Evolutionary conservation across 2,888 invertebrate species (phyloP).

Genomic region (Petrophora chlorosata): DNA sequence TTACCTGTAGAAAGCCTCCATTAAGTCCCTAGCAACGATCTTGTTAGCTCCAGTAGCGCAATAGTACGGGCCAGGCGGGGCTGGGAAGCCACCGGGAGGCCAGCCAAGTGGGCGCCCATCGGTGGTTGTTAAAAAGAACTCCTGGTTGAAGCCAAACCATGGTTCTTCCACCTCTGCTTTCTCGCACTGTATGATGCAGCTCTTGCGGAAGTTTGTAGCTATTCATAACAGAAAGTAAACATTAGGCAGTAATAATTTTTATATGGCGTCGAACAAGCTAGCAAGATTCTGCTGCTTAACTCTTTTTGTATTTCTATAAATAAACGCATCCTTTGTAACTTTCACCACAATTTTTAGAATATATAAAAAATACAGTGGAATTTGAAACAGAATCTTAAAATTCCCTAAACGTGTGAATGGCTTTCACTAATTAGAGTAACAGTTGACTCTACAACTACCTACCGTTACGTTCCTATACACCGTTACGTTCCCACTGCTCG

Average conservation of each 20-base stretch:
- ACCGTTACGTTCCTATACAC: too few species aligned
- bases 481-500: too few species aligned
- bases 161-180: conserved; percentile 85
- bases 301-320: too few species aligned
- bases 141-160: conserved; percentile 90
- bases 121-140: conserved; percentile 68
- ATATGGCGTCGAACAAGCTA: too few species aligned
- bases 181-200: conserved; percentile 78
- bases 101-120: conserved; percentile 88
- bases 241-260: background rate
- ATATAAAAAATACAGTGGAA: too few species aligned
- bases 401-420: too few species aligned
- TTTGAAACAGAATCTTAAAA: too few species aligned
- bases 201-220: conserved; percentile 69
- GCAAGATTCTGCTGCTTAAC: too few species aligned
- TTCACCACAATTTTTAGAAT: too few species aligned
- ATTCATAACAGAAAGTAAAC: conserved; percentile 10
- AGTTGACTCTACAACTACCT: too few species aligned
- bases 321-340: too few species aligned
- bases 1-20: conserved; percentile 88
- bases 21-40: conserved; percentile 91
- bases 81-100: conserved; percentile 88
- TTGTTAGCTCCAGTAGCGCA: conserved; percentile 92
- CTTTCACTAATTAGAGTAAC: too few species aligned
- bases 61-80: conserved; percentile 91